Percentiles rank a stretch among this genome's conserved stretches.
Evolutionary conservation across 2,113 vertebrate species (phyloP).

Genomic region (Paramormyrops kingsleyae): DNA sequence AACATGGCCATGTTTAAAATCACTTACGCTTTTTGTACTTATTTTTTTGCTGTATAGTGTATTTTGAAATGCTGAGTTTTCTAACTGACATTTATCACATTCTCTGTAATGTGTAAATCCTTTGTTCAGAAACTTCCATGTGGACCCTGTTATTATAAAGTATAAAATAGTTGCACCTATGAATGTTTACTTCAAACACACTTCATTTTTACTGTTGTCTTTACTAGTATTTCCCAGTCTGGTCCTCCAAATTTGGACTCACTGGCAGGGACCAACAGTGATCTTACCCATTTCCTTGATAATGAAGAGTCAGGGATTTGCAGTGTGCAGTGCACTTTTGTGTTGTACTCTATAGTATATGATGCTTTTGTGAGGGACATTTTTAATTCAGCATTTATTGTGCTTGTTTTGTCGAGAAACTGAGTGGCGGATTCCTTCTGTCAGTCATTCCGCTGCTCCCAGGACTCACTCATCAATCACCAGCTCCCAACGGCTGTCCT

Average conservation of each 20-base stretch:
- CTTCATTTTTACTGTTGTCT: background rate
- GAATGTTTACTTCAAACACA: background rate
- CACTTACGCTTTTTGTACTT: background rate
- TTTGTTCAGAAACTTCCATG: background rate
- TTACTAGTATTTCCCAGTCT: background rate
- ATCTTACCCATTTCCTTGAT: background rate
- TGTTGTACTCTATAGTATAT: background rate
- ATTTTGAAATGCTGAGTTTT: background rate
- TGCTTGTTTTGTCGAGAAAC: background rate
- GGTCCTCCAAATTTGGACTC: background rate
- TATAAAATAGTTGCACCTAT: background rate
- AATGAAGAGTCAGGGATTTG: background rate
- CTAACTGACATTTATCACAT: background rate
- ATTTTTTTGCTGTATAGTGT: background rate
- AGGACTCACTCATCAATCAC: conserved; percentile 21
- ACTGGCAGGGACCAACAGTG: background rate
- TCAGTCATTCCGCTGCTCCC: background rate
- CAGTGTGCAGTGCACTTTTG: background rate
- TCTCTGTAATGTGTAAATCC: background rate
- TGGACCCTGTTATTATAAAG: background rate
- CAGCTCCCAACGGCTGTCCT: background rate
- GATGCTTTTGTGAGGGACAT: background rate
- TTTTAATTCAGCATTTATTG: background rate
- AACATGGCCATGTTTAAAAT: background rate
- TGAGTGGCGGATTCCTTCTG: background rate